Evolutionary conservation across 2,888 invertebrate genomes (phyloP), one percentile per base, ranked within the genome.

Genomic region (Chrysina gloriosa): DNA sequence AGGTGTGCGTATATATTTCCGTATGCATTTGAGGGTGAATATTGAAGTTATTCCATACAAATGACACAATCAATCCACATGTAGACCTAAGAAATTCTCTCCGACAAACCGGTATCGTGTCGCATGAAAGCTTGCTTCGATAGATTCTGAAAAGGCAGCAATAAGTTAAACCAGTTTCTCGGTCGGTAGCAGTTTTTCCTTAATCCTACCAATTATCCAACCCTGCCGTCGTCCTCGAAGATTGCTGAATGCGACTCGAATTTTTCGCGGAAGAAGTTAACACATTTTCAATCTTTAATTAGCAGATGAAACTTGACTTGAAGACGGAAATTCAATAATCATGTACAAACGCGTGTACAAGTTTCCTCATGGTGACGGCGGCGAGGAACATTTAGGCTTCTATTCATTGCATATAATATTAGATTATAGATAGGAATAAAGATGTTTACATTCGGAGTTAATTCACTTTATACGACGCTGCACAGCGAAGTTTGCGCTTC

Each of bases 201-300:
- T 42, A 61, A 61, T 61, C 42, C 29, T 42, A 61, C 58, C 58
- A 61, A 61, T 61, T 61, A 61, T 45, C 58, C 42, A 42, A 42
- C 42, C 19, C 42, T 7, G 25, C 14, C 39, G 16, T 36, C 36
- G 42, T 11, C 19, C 16, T 23, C 27, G 16, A 61, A 61, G 19
- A 7, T 14, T 42, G 27, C 42, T 45, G 42, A 61, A 61, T 36
- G 11, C 27, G 42, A 7, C 9, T 42, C 16, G 16, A 42, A 42
- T 61, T 61, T 42, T 61, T 61, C 42, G 25, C 42, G 58, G 16
- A 27, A 11, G 42, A 29, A 42, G 19, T 42, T 39, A 27, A 42
- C 27, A 56, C 23, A 58, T 58, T 61, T 61, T 61, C 58, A 42
- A 61, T 61, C 27, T 14, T 27, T 27, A 61, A 61, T 61, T 61